Base-by-base conservation (phyloP, 2,113 vertebrate genomes). In the Anoplopoma fimbria region DNA sequence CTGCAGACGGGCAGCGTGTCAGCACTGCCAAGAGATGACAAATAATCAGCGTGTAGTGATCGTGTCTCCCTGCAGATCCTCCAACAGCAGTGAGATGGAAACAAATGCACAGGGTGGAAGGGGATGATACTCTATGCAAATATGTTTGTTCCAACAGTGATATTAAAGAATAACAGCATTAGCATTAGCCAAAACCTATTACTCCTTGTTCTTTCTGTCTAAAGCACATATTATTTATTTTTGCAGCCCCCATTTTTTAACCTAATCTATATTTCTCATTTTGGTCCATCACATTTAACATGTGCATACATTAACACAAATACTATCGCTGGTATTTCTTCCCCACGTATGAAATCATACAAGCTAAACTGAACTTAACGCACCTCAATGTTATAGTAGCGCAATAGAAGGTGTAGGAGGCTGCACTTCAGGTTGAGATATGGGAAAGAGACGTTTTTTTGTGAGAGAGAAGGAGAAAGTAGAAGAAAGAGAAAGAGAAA, bases 1-100 rank as follows among this genome's bases (percentile, higher is more conserved):
- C 87, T 55, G 81, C 65, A 82, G 81, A 84, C 77, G 77, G 75
- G 60, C 87, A 27, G 74, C 45, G 21, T 82, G 85, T 88, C 85
- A 85, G 85, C 72, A 64, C 49, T 36, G 61, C 74, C 23, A 63
- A 77, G 77, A 81, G 65, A 88, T 88, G 90, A 91, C 81, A 92
- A 78, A 89, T 85, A 77, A 89, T 85, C 88, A 83, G 68, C 31
- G 33, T 81, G 77, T 42, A 78, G 77, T 63, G 77, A 81, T 49
- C 17, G 34, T 69, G 61, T 79, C 74, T 45, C 57, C 57, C 83
- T 73, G 83, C 57, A 65, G 27, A 67, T 49, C 9, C 53, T 31
- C 17, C 29, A 25, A 69, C 70, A 76, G 4, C 45, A 36, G 19
- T 23, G 17, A 64, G 6, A 31, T 7, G 27, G 15, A 73, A 23